Base-by-base conservation (phyloP, 2,113 vertebrate species). In the Scatophagus argus region DNA sequence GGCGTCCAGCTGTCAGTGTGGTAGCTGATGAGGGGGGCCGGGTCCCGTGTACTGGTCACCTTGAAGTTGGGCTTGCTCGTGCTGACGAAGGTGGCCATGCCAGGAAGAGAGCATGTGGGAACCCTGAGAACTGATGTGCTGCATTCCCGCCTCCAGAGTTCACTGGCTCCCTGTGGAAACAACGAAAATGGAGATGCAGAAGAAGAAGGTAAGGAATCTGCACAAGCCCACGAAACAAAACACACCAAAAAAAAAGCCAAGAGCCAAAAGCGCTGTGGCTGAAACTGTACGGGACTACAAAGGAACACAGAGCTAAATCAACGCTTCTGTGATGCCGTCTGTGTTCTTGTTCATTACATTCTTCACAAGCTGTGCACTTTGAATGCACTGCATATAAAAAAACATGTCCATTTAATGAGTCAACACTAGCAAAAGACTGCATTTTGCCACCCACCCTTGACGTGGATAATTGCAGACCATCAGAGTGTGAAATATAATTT, bases 1-100 rank as follows among this genome's bases (percentile, higher is more conserved):
- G 79, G 52, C 49, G 32, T 93, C 97, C 97, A 99, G 61, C 70
- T n/a, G 16, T 82, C 69, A 1, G 89, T 88, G 84, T 93, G 94
- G 85, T 97, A 98, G 90, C 97, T 95, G 73, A 92, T 88, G 55
- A 93, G 91, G 0, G 96, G 95, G 58, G 82, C 81, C 39, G 93
- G 95, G 92, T 97, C 96, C 52, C 95, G 95, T 74, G 95, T 96
- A 89, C 96, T 92, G 67, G 97, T 98, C 51, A 98, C 95, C 89
- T 95, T 94, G 74, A 99, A 97, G 85, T 96, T 96, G 23, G 96
- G 94, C 77, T 97, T 98, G 88, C 92, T 95, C 29, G 95, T 83
- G 2, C 91, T 96, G 90, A 99, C 96, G 67, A 98, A 98, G 16
- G 96, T 96, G 9, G 95, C 96, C 96, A 98, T 98, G 90, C 97